These are phyloP conservation scores for Drosophila melanica DNA, from an alignment of 1,140 invertebrate genomes.

Conservation along the genomic window DNA sequence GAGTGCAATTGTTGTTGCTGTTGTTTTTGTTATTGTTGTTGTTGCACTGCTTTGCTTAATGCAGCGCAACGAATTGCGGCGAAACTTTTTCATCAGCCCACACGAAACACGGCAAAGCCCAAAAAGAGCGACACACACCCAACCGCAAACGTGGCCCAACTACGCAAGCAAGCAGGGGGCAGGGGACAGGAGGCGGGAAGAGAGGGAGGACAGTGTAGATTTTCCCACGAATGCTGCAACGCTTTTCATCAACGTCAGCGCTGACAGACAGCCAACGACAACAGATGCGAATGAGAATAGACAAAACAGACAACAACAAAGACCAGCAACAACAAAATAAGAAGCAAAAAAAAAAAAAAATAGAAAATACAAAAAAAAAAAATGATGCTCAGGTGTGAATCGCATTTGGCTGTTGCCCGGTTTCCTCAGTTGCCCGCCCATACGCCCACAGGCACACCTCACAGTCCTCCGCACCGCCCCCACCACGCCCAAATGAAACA, in stretches of 20 bases:
- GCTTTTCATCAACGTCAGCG: constrained; percentile 58
- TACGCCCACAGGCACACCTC: not conserved
- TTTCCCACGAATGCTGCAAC: constrained; percentile 65
- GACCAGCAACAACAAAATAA: constrained; percentile 9
- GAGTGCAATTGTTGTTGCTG: constrained; percentile 18
- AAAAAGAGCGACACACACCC: constrained; percentile 37
- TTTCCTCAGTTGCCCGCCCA: constrained; percentile 18
- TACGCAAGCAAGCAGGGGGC: not conserved
- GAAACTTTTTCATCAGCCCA: constrained; percentile 76
- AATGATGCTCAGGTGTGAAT: constrained; percentile 47
- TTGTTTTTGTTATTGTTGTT: constrained; percentile 30
- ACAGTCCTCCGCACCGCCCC: not conserved
- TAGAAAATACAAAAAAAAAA: constrained; percentile 17
- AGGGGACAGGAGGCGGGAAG: not conserved
- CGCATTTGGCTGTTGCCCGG: constrained; percentile 21
- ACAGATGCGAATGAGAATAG: constrained; percentile 18
- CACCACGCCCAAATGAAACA: too few species aligned
- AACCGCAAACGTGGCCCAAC: constrained; percentile 35
- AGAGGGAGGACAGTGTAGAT: constrained; percentile 28
- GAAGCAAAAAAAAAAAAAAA: constrained; percentile 22
- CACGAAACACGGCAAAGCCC: constrained; percentile 42
- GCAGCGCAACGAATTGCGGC: constrained; percentile 75
- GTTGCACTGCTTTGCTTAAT: constrained; percentile 65
- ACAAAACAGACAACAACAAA: constrained; percentile 31
- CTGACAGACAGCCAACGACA: constrained; percentile 43